Evolutionary conservation across 1,140 invertebrate genomes (phyloP), one percentile per base, ranked within the genome.

Genomic region (Zaprionus vittiger): DNA sequence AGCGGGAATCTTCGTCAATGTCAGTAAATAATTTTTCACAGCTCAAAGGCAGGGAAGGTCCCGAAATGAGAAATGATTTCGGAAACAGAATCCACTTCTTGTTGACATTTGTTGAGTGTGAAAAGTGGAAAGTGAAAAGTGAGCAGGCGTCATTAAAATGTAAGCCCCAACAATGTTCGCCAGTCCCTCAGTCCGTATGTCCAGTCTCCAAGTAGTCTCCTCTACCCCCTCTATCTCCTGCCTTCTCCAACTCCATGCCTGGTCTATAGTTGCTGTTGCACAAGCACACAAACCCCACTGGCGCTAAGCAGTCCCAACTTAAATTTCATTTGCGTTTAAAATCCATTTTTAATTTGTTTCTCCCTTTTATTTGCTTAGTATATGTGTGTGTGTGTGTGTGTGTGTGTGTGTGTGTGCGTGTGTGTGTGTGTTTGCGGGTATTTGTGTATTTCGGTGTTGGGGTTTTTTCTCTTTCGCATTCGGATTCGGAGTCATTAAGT

Each of bases 331-430:
- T 76, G 61, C 64, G n/a, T 79, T 81, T 81, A 66, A 79, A 83
- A 82, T 75, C 57, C 66, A 76, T 79, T 84, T 86, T 86, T 77
- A 82, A 77, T 86, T 86, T 86, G 83, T 86, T 86, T 82, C 70
- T 75, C 44, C 34, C 54, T 64, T 63, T 38, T 37, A 49, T 49
- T 61, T 52, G 64, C 31, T 22, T 38, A 44, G 54, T 59, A 34
- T 72, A 17, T 54, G 22, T 71, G 41, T 55, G 56, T 56, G 41
- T 59, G 49, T 77, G 24, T 57, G 22, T 64, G 34, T 2, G 26
- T 71, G 41, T 55, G 49, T 61, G 47, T 55, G 41, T 68, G 17
- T 47, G 26, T 71, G 41, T 47, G 26, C 67, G 41, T 55, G 41
- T 61, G 47, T 59, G 49, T 77, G 24, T 57, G 24, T 71, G 41